Percentiles rank a stretch among this genome's conserved stretches.
These are phyloP conservation scores for Laterallus jamaicensis DNA, from an alignment of 2,113 vertebrate species.

Conservation along the genomic window DNA sequence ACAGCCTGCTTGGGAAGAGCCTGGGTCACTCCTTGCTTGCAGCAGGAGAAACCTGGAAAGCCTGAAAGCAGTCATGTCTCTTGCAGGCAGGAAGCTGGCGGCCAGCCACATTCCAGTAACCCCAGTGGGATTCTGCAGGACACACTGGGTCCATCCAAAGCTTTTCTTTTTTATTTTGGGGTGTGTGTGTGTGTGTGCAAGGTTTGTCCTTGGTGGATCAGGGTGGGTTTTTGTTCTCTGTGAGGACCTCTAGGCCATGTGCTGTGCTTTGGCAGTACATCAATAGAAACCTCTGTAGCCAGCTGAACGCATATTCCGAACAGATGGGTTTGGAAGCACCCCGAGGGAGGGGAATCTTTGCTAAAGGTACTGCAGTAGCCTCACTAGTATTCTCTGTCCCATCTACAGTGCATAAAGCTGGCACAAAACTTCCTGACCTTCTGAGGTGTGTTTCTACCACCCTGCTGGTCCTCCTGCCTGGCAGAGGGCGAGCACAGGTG, in stretches of 20 bases:
- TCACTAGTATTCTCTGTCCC: background rate
- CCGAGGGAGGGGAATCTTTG: background rate
- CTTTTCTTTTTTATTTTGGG: background rate
- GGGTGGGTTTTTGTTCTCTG: constrained; percentile 58
- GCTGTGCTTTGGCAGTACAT: constrained; percentile 59
- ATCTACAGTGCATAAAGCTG: background rate
- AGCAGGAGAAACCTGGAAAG: background rate
- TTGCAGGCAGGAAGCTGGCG: background rate
- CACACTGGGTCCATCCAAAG: background rate
- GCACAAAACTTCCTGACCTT: background rate
- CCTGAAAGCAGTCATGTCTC: background rate
- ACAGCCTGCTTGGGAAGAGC: background rate
- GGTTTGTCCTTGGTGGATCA: constrained; percentile 21
- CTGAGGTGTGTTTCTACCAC: background rate
- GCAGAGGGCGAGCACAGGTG: background rate
- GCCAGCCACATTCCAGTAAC: background rate
- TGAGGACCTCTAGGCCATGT: constrained; percentile 48
- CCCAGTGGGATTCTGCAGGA: background rate
- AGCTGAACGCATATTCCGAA: constrained; percentile 40
- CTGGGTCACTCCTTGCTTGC: background rate
- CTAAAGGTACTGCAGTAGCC: constrained; percentile 1
- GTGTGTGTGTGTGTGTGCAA: background rate
- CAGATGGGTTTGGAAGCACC: constrained; percentile 57
- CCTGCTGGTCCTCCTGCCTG: background rate
- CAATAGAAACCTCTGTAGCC: constrained; percentile 42